Conservation (phyloP, 2,888 invertebrate species). For the Standfussiana lucernea region DNA sequence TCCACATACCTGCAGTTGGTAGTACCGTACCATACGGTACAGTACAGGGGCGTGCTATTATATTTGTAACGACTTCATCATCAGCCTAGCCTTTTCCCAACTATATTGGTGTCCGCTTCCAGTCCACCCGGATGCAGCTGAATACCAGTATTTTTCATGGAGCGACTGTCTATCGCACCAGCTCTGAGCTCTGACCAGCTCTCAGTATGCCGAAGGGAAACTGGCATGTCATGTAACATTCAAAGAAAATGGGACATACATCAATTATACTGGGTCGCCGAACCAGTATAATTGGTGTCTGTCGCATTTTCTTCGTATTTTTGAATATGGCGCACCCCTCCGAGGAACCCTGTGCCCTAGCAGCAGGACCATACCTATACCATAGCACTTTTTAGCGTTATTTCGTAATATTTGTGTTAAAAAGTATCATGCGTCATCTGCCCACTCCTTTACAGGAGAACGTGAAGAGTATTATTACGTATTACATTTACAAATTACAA, state of each 20-base stretch:
- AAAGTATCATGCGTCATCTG: not conserved
- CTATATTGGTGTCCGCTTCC: too few relatives aligned
- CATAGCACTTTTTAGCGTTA: not conserved
- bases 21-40: not conserved
- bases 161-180: too few relatives aligned
- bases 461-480: not conserved
- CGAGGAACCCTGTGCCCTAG: not conserved
- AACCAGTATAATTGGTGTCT: too few relatives aligned
- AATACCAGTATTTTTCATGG: too few relatives aligned
- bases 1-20: not conserved
- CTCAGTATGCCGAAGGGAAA: not conserved
- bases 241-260: not conserved
- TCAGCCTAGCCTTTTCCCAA: too few relatives aligned
- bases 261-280: not conserved
- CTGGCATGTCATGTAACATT: not conserved
- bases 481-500: slow-evolving; percentile 36
- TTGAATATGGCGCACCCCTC: not conserved
- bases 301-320: too few relatives aligned
- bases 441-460: too few relatives aligned
- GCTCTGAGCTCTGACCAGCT: too few relatives aligned
- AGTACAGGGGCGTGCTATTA: too few relatives aligned
- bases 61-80: not conserved
- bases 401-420: not conserved
- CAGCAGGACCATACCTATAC: not conserved
- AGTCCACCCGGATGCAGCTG: too few relatives aligned